A percentile compares a stretch with the other conserved stretches of the same genome.
Conservation (phyloP, 2,888 invertebrate species). For the Drosophila macrothrix region DNA sequence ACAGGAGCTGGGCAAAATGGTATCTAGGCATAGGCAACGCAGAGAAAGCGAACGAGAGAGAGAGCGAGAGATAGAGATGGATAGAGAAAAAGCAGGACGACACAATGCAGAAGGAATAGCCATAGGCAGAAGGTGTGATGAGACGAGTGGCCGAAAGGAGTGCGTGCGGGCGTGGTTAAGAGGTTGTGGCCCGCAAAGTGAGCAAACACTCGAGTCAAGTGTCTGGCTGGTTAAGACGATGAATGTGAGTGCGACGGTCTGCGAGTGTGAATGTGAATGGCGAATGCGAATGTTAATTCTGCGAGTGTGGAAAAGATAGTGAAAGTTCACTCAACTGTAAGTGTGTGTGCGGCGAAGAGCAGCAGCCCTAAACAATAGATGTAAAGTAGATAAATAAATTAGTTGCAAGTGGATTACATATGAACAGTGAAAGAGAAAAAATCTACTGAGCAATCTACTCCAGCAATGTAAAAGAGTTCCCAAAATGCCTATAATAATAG, state of each 20-base stretch:
- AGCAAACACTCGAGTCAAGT: slow-evolving; percentile 79
- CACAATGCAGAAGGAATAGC: slow-evolving; percentile 14
- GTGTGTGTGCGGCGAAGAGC: slow-evolving; percentile 4
- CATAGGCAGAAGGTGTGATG: slow-evolving; percentile 18
- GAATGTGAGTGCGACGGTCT: slow-evolving; percentile 35
- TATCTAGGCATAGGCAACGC: slow-evolving; percentile 55
- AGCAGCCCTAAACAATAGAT: slow-evolving; percentile 46
- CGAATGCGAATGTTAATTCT: slow-evolving; percentile 40
- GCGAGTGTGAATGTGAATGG: slow-evolving; percentile 41
- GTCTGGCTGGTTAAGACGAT: slow-evolving; percentile 70
- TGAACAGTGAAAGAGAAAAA: not conserved
- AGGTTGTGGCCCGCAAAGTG: slow-evolving; percentile 70
- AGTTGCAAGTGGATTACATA: slow-evolving; percentile 36
- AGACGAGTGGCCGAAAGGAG: not conserved
- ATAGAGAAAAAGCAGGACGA: not conserved
- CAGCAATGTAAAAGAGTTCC: not conserved
- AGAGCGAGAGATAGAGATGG: not conserved
- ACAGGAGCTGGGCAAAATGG: slow-evolving; percentile 45
- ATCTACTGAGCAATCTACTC: not conserved
- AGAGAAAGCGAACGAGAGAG: slow-evolving; percentile 3
- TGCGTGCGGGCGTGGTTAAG: slow-evolving; percentile 28
- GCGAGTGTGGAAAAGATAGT: slow-evolving; percentile 31
- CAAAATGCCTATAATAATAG: not conserved
- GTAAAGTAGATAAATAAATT: slow-evolving; percentile 44
- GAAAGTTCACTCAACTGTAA: slow-evolving; percentile 64